phyloP scores from a whole-genome alignment of 2,113 vertebrate species.

The Pelecanus crispus region DNA sequence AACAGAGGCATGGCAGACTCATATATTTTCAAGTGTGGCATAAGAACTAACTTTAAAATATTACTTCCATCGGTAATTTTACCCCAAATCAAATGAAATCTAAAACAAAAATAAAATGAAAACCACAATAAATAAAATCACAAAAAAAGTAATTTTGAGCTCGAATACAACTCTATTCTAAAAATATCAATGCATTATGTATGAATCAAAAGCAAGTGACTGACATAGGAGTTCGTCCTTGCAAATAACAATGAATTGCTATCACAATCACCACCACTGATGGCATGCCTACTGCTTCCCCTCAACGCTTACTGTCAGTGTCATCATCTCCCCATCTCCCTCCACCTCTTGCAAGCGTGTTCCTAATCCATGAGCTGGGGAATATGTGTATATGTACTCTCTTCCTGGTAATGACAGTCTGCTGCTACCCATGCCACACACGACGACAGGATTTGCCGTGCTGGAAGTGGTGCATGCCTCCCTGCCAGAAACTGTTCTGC shows the following conservation, averaged over 20 bases:
- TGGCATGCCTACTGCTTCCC: neutral
- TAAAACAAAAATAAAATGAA: neutral
- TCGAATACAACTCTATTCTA: neutral
- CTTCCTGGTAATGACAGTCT: neutral
- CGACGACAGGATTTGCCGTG: fast-evolving
- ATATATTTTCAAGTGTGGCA: neutral
- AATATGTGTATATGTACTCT: fast-evolving
- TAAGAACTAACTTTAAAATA: neutral
- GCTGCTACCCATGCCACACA: neutral
- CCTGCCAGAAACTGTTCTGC: neutral
- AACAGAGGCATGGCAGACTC: neutral
- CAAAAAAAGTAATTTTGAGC: neutral
- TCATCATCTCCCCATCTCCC: neutral
- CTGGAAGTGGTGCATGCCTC: fast-evolving
- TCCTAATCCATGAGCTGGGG: neutral
- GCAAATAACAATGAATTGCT: neutral
- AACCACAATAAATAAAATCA: neutral
- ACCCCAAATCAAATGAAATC: neutral
- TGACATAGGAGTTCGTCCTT: neutral
- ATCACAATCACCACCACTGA: neutral
- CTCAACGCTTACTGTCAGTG: neutral
- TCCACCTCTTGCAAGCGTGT: neutral
- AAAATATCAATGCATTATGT: neutral
- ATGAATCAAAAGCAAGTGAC: neutral
- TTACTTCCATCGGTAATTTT: neutral